A percentile compares a stretch with the other conserved stretches of the same genome.
Conservation (phyloP, 1,140 invertebrate genomes). For the Brachionus rotundiformis region DNA sequence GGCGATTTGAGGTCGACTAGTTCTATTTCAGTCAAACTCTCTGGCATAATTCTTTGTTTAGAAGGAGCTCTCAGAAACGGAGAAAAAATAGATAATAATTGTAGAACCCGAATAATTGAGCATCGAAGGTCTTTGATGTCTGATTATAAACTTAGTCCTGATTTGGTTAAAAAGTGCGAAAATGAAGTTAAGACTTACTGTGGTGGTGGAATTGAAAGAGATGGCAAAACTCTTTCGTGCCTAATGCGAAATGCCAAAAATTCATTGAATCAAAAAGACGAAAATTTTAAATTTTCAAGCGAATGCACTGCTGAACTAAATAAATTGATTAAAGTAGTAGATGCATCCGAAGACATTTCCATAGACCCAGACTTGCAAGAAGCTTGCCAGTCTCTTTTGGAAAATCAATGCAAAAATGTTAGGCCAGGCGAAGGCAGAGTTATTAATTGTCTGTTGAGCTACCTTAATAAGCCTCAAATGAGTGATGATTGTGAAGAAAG, state of each 20-base stretch:
- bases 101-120: constrained; percentile 79
- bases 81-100: constrained; percentile 70
- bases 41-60: constrained; percentile 34
- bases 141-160: constrained; percentile 86
- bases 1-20: not conserved
- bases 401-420: constrained; percentile 62
- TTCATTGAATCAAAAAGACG: constrained; percentile 41
- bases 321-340: not conserved
- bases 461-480: constrained; percentile 81
- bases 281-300: constrained; percentile 53
- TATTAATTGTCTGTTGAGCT: constrained; percentile 89
- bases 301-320: not conserved
- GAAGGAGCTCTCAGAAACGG: constrained; percentile 18
- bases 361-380: constrained; percentile 83
- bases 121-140: constrained; percentile 86
- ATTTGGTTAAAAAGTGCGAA: constrained; percentile 75
- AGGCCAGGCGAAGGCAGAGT: constrained; percentile 68
- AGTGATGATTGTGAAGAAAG: constrained; percentile 82
- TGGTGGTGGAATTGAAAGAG: constrained; percentile 51
- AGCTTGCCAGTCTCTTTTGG: constrained; percentile 80
- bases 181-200: constrained; percentile 73
- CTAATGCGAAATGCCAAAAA: constrained; percentile 4
- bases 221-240: constrained; percentile 26
- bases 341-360: constrained; percentile 79
- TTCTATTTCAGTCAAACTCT: not conserved